phyloP scores from a whole-genome alignment of 1,140 invertebrate genomes.

The Drosophila tsacasi region DNA sequence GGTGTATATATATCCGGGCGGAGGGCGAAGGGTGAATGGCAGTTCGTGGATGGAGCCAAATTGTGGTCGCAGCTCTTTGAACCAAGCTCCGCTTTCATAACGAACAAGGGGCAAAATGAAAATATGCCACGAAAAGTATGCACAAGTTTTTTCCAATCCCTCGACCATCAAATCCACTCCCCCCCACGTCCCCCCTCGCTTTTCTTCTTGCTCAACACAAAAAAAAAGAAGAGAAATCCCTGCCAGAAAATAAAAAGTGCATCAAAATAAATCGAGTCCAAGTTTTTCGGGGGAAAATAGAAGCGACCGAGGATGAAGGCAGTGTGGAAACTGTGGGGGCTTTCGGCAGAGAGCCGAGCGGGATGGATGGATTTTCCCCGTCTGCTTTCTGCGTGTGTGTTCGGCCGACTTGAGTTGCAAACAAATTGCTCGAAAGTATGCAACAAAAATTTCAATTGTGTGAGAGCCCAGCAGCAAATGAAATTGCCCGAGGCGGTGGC shows the following conservation, averaged over 20 bases:
- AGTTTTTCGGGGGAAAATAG: conserved; percentile 26
- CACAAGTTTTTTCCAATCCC: conserved; percentile 53
- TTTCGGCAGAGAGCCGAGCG: conserved; percentile 4
- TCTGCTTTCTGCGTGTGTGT: conserved; percentile 8
- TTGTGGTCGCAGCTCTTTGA: conserved; percentile 52
- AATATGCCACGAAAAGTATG: conserved; percentile 58
- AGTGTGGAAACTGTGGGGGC: neutral
- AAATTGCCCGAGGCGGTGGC: conserved; percentile 50
- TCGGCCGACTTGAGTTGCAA: conserved; percentile 50
- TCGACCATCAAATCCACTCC: conserved; percentile 10
- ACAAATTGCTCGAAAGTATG: conserved; percentile 74
- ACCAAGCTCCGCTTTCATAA: conserved; percentile 48
- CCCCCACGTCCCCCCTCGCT: neutral
- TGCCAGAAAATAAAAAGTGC: conserved; percentile 43
- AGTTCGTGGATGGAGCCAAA: conserved; percentile 38
- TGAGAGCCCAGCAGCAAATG: conserved; percentile 67
- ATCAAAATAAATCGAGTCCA: conserved; percentile 61
- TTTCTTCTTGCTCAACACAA: neutral
- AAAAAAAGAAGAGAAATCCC: conserved; percentile 20
- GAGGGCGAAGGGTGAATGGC: conserved; percentile 40
- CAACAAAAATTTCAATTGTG: conserved; percentile 77
- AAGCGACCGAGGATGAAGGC: neutral
- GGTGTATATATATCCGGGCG: neutral
- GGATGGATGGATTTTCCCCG: conserved; percentile 16
- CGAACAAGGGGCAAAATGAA: conserved; percentile 44